Conservation (phyloP, 2,797 vertebrate genomes). For the Huso huso region DNA sequence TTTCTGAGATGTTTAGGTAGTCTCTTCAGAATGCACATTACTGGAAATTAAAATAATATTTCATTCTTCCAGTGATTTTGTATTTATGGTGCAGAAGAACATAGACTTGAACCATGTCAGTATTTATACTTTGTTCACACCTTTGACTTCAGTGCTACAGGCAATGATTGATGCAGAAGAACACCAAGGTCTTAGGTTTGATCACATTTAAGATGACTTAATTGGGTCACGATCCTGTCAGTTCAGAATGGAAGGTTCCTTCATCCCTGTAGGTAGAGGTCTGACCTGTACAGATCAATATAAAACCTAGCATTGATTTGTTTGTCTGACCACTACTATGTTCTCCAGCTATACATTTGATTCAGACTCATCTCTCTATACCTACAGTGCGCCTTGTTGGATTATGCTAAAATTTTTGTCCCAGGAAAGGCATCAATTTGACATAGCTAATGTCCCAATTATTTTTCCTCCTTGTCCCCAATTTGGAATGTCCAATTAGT, state of each 20-base stretch:
- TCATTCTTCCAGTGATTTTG: too few species aligned
- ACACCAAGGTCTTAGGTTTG: conserved; percentile 19
- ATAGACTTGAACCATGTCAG: conserved; percentile 11
- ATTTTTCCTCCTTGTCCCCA: too few species aligned
- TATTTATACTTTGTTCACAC: conserved; percentile 19
- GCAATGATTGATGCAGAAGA: conserved; percentile 9
- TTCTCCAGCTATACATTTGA: background rate
- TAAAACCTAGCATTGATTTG: conserved; percentile 6
- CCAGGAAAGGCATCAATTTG: too few species aligned
- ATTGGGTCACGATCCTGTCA: conserved; percentile 27
- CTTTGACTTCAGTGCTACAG: conserved; percentile 17
- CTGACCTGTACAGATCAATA: conserved; percentile 12
- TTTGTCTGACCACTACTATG: background rate
- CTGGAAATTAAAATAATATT: too few species aligned
- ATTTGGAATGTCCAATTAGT: too few species aligned
- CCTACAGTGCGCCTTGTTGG: background rate
- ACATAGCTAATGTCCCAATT: too few species aligned
- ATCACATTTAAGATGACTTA: conserved; percentile 26
- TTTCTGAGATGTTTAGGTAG: too few species aligned
- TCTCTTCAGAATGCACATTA: too few species aligned
- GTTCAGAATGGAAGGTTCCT: conserved; percentile 19
- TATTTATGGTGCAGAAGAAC: background rate
- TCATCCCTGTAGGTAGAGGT: conserved; percentile 14
- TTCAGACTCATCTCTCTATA: background rate
- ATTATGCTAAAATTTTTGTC: background rate